Evolutionary conservation across 35 echinoderm and acorn worm genomes (phyloP).

Genomic region (Ophioderma brevispina): DNA sequence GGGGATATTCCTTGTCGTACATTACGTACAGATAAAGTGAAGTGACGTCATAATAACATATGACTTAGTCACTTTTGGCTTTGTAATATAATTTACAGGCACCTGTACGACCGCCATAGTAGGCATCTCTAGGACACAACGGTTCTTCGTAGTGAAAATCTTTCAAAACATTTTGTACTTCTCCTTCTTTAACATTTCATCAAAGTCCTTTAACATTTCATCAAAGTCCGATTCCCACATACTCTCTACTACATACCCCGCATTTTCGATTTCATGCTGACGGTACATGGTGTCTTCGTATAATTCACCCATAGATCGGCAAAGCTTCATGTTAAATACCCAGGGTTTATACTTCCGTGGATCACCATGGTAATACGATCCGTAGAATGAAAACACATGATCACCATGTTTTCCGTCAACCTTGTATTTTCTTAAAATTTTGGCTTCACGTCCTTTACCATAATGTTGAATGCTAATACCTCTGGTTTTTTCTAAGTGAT

Average conservation of each 20-base stretch:
- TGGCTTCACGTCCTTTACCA: conserved; percentile 36
- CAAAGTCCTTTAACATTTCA: not conserved
- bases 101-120: conserved; percentile 2
- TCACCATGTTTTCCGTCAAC: conserved; percentile 50
- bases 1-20: conserved; percentile 23
- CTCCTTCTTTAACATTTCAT: not conserved
- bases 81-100: not conserved
- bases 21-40: conserved; percentile 9
- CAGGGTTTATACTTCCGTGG: conserved; percentile 6
- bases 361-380: conserved; percentile 69
- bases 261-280: not conserved
- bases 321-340: not conserved
- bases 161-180: not conserved
- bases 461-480: conserved; percentile 62
- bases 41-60: conserved; percentile 1
- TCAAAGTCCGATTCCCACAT: conserved; percentile 14
- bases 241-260: not conserved
- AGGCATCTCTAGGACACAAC: conserved; percentile 1
- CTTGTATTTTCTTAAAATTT: conserved; percentile 33
- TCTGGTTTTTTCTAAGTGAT: conserved; percentile 24
- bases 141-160: not conserved
- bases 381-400: conserved; percentile 42
- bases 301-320: not conserved
- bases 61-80: not conserved
- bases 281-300: not conserved